Conservation (phyloP, 1,140 invertebrate genomes). For the Phocides pigmalion region DNA sequence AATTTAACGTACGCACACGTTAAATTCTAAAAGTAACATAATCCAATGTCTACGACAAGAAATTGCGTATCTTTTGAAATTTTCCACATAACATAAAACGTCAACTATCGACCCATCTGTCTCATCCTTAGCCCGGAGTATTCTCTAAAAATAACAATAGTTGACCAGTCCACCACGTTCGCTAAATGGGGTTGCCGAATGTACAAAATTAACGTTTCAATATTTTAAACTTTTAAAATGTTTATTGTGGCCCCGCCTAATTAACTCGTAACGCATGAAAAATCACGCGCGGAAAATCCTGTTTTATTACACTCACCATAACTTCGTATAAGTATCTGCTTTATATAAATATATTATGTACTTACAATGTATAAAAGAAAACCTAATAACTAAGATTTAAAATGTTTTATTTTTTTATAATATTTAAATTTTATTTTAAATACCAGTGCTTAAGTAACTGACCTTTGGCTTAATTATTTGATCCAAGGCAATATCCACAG, state of each 20-base stretch:
- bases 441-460: constrained; percentile 4
- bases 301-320: not conserved
- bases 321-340: not conserved
- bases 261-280: not conserved
- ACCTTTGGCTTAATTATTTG: constrained; percentile 27
- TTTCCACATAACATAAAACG: no score
- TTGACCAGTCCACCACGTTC: no score
- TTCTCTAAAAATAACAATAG: no score
- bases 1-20: no score
- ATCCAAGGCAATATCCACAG: constrained; percentile 6
- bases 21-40: no score
- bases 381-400: no score
- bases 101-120: no score
- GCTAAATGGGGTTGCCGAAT: no score
- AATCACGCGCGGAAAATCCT: not conserved
- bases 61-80: no score
- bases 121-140: no score
- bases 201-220: not conserved
- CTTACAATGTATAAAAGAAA: not conserved
- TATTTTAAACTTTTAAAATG: not conserved
- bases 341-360: not conserved
- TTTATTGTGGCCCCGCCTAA: not conserved
- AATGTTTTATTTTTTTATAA: no score
- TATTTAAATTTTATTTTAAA: not conserved
- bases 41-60: no score